Evolutionary conservation across 2,888 invertebrate species (phyloP).

Genomic region (Drepanosiphum platanoidis): DNA sequence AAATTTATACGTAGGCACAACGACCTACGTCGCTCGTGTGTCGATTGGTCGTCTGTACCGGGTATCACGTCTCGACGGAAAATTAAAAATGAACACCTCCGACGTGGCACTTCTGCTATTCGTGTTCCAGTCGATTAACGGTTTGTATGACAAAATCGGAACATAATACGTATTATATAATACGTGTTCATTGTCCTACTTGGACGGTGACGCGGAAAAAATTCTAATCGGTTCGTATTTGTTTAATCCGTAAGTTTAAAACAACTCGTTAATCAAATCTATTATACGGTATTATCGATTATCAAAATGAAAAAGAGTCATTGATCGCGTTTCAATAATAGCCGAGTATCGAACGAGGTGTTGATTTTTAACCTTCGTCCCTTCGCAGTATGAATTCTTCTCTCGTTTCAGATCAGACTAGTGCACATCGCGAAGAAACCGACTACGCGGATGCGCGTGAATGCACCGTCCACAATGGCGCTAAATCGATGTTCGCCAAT

Average conservation of each 20-base stretch:
- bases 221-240: too few relatives aligned
- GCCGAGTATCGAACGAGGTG: too few relatives aligned
- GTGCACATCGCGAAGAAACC: neutral
- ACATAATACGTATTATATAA: neutral
- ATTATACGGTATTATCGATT: too few relatives aligned
- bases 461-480: too few relatives aligned
- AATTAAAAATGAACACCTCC: neutral
- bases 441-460: too few relatives aligned
- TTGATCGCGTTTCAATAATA: neutral
- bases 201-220: too few relatives aligned
- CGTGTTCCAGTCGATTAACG: neutral
- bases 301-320: neutral
- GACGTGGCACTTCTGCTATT: neutral
- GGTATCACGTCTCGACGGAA: neutral
- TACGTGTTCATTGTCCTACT: too few relatives aligned
- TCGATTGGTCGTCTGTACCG: too few relatives aligned
- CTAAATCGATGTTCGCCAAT: too few relatives aligned
- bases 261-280: neutral
- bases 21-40: too few relatives aligned
- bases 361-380: neutral
- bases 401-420: neutral
- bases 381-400: neutral
- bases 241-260: neutral
- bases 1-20: too few relatives aligned
- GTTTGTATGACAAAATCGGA: neutral